Evolutionary conservation across 2,888 invertebrate genomes (phyloP).

Genomic region (Dastarcus helophoroides): DNA sequence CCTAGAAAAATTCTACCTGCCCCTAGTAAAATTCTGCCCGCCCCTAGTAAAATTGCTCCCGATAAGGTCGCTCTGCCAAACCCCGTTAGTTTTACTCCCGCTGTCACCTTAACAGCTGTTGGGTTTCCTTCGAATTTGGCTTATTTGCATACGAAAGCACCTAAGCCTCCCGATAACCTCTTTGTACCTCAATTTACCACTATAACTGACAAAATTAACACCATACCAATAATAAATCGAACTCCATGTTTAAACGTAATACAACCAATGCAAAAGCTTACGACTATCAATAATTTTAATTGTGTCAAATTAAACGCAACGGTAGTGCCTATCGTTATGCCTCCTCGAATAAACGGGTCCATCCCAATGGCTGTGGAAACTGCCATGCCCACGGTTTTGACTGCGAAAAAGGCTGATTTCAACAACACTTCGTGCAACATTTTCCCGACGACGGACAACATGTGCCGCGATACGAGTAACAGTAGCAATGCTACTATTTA

Average conservation of each 20-base stretch:
- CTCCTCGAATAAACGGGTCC: slow-evolving; percentile 27
- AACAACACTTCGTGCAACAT: too few relatives aligned
- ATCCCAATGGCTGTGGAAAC: slow-evolving; percentile 29
- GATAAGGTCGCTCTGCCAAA: slow-evolving; percentile 23
- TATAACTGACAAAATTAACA: slow-evolving; percentile 29
- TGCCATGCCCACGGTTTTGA: slow-evolving; percentile 32
- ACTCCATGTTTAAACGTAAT: slow-evolving; percentile 32
- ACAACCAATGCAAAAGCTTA: slow-evolving; percentile 32
- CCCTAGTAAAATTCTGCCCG: slow-evolving; percentile 36
- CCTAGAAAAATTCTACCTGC: slow-evolving; percentile 26
- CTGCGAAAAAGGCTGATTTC: too few relatives aligned
- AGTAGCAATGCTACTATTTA: slow-evolving; percentile 14
- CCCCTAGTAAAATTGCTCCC: slow-evolving; percentile 31
- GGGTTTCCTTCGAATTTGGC: slow-evolving; percentile 33
- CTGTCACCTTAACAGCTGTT: slow-evolving; percentile 32
- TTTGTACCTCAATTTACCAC: slow-evolving; percentile 33
- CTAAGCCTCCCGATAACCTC: slow-evolving; percentile 33
- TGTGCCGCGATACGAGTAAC: slow-evolving; percentile 9
- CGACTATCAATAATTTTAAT: slow-evolving; percentile 33
- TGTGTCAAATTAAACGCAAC: slow-evolving; percentile 37
- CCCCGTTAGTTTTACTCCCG: slow-evolving; percentile 15
- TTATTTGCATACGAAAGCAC: slow-evolving; percentile 34
- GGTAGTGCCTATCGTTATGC: slow-evolving; percentile 39
- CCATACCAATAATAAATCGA: slow-evolving; percentile 31
- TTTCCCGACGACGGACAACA: slow-evolving; percentile 16